Evolutionary conservation across 2,113 vertebrate genomes (phyloP), one percentile per base, ranked within the genome.

Genomic region (Desmodus rotundus): DNA sequence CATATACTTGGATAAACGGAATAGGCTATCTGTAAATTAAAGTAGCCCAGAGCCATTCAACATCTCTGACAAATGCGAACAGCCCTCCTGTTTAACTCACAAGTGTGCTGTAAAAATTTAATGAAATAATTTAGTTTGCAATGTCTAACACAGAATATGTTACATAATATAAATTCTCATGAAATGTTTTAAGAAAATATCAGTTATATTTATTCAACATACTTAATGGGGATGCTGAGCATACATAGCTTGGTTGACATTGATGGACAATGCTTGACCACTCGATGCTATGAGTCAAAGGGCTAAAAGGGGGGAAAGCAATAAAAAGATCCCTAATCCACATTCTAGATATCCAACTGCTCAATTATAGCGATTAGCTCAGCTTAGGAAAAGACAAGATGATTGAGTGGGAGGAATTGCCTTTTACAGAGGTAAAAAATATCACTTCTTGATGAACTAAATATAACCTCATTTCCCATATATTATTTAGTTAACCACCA

Each of bases 401-500:
- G 36, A 22, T 3, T 90, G 45, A 90, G 47, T 67, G n/a, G 52
- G 78, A 87, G 17, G 41, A 78, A 88, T 0, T 94, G 24, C 65
- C 56, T 92, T 96, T 94, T 58, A 76, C 43, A 93, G 4, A 58
- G 54, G 7, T 93, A 74, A 87, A 82, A 94, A 86, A 47, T 22
- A 85, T 50, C 38, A 91, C 19, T 45, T 93, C 61, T 76, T 95
- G 54, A 96, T 65, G 76, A 76, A 73, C 28, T 73, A 95, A 61
- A 28, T 33, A 80, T 36, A 84, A 77, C 36, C 68, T 95, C 87
- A 76, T 77, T 94, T 93, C 45, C 77, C 31, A 43, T 58, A 22
- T 36, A 86, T 87, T 81, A 96, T 87, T 92, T 58, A 56, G 85
- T 92, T 81, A 95, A 82, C 45, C 52, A 90, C 36, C 26, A 88